These are phyloP conservation scores for Steinernema carpocapsae DNA, from an alignment of 2,888 invertebrate genomes.

Conservation along the genomic window DNA sequence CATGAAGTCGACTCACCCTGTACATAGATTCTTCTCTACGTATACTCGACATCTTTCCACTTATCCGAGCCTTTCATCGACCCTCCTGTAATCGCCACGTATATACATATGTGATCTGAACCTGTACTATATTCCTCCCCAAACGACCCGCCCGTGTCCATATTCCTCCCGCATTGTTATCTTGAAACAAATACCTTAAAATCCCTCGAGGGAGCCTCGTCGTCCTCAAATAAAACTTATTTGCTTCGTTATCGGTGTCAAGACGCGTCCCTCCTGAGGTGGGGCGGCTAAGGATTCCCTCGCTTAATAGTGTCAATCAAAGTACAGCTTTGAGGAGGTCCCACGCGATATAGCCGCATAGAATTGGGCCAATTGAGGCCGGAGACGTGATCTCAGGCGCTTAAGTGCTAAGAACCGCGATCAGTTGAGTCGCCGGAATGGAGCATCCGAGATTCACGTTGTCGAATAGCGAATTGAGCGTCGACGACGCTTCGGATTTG, in stretches of 20 bases:
- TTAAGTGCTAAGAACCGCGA: neutral
- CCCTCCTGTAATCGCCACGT: neutral
- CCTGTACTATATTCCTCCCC: slow-evolving; percentile 14
- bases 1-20: slow-evolving; percentile 12
- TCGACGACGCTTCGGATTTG: neutral
- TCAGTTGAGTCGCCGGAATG: neutral
- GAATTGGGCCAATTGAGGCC: slow-evolving; percentile 6
- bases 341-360: neutral
- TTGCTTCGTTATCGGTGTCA: slow-evolving; percentile 10
- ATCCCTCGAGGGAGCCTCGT: slow-evolving; percentile 8
- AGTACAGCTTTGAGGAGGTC: neutral
- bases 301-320: neutral
- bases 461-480: slow-evolving; percentile 22
- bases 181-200: neutral
- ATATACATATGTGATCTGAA: neutral
- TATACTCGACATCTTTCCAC: slow-evolving; percentile 28
- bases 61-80: slow-evolving; percentile 33
- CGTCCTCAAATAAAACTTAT: slow-evolving; percentile 32
- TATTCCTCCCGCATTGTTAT: neutral
- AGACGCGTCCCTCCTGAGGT: too few relatives aligned
- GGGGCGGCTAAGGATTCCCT: neutral
- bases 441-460: neutral
- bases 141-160: slow-evolving; percentile 15
- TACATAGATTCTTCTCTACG: slow-evolving; percentile 28
- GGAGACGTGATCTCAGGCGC: neutral